These are phyloP conservation scores for Neomonachus schauinslandi DNA, from an alignment of 2,113 vertebrate species.

Conservation along the genomic window DNA sequence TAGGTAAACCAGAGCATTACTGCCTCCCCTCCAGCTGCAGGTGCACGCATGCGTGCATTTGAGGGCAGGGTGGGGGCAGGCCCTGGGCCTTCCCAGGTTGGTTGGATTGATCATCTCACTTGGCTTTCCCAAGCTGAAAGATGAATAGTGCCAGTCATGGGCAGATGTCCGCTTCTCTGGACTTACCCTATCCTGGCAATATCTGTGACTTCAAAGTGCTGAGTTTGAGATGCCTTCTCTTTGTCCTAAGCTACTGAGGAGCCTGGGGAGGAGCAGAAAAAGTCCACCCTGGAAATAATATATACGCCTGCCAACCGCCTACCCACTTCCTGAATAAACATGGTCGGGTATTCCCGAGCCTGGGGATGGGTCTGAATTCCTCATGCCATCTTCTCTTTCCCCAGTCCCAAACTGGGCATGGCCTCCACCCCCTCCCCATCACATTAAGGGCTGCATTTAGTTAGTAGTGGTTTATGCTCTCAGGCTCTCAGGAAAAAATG, in stretches of 20 bases:
- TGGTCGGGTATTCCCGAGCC: neutral
- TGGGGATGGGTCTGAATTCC: neutral
- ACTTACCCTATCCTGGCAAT: constrained; percentile 8
- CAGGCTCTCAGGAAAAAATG: neutral
- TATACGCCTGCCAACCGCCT: neutral
- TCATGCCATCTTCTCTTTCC: neutral
- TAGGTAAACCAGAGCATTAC: neutral
- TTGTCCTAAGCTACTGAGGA: constrained; percentile 28
- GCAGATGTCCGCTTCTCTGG: neutral
- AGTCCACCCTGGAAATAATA: neutral
- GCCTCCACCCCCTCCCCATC: neutral
- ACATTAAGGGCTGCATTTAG: neutral
- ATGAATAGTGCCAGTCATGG: neutral
- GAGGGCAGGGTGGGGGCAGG: neutral
- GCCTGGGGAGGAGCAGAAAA: neutral
- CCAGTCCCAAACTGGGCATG: fast-evolving
- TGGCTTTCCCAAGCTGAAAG: neutral
- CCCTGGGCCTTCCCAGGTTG: neutral
- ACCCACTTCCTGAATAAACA: neutral
- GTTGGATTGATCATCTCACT: neutral
- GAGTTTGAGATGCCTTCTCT: neutral
- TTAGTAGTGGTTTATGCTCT: neutral
- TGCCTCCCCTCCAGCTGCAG: neutral
- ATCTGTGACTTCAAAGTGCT: neutral
- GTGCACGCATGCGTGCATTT: neutral